Base-by-base conservation (phyloP, 35 echinoderm and acorn worm species). In the Heliocidaris erythrogramma region DNA sequence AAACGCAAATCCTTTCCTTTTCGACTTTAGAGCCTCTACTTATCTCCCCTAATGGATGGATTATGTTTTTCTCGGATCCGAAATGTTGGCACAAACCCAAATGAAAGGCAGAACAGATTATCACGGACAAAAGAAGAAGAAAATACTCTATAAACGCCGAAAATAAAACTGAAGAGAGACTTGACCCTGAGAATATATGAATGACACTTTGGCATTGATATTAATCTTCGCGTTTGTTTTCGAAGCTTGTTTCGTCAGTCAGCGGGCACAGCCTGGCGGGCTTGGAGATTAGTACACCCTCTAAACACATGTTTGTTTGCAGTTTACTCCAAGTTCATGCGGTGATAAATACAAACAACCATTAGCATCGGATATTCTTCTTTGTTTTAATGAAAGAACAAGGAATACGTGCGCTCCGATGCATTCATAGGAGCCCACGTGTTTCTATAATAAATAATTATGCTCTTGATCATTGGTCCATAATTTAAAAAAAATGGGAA, bases 121-220 rank as follows among this genome's bases (percentile, higher is more conserved):
- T n/a, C 65, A 78, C 17, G 21, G 65, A 78, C 65, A n/a, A 78
- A 78, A 78, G 65, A 78, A 78, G 65, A 78, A 78, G 65, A 78
- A 78, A 78, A 78, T 78, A 78, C 65, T 78, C 65, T 5, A 78
- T 78, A 78, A 78, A 78, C 65, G 65, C 65, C 65, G 65, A 78
- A 78, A 78, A 78, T 78, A 78, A 78, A n/a, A 78, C 65, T 78
- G 18, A 78, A 2, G 65, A 78, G 27, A 27, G 18, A 78, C 65
- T 78, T 78, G 65, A 78, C 65, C 65, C 65, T 78, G 65, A n/a
- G 5, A 78, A 78, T 78, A 78, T 78, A 27, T 78, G 65, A 78
- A 78, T 78, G 65, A 78, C 65, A 78, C 21, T 78, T 78, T 78
- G 65, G 65, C 65, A 78, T 78, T 78, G 65, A 78, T n/a, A 7